Conservation (phyloP, 2,113 vertebrate genomes). For the Rhabdomys dilectus region DNA sequence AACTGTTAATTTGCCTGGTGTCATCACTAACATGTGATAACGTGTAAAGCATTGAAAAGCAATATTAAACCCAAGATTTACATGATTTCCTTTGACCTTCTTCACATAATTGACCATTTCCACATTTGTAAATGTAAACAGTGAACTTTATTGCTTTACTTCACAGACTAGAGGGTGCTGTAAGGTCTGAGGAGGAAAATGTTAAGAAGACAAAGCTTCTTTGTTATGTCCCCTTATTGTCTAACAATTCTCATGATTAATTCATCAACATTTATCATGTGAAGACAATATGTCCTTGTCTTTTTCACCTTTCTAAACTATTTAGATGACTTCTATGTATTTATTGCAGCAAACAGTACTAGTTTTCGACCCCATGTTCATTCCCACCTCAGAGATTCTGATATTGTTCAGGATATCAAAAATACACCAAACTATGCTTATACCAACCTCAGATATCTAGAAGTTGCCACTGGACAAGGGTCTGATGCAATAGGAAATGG, state of each 20-base stretch:
- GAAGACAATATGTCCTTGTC: not conserved
- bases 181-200: not conserved
- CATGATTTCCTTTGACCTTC: constrained; percentile 29
- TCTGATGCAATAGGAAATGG: not conserved
- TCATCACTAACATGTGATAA: not conserved
- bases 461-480: not conserved
- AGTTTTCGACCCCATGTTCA: not conserved
- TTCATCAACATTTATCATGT: not conserved
- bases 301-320: constrained; percentile 2
- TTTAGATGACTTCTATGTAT: not conserved
- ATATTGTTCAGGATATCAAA: not conserved
- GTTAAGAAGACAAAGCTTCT: not conserved
- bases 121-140: constrained; percentile 8
- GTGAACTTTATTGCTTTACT: constrained; percentile 7
- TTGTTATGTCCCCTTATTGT: not conserved
- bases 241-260: not conserved
- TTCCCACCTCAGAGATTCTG: constrained; percentile 28
- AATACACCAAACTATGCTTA: not conserved
- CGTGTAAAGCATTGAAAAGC: constrained; percentile 7
- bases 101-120: not conserved
- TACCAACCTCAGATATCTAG: not conserved
- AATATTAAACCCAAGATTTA: constrained; percentile 25
- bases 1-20: constrained; percentile 20
- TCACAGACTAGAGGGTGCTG: not conserved
- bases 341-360: not conserved